Conservation (phyloP, 2,888 invertebrate species). For the Synergus japonicus region DNA sequence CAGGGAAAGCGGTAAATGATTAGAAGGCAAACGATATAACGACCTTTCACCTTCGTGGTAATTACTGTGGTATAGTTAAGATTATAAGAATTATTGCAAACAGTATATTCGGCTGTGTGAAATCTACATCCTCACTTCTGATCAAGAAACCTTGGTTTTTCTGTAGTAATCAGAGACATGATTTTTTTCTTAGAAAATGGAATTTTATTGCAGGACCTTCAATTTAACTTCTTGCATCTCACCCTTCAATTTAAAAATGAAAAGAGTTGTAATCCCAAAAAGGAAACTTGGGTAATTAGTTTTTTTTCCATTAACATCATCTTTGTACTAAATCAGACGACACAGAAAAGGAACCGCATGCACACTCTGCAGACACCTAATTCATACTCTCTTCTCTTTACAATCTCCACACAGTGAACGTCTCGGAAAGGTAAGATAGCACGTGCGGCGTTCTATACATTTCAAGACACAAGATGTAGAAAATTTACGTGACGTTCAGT, state of each 20-base stretch:
- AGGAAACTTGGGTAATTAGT: slow-evolving; percentile 9
- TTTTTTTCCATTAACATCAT: slow-evolving; percentile 1
- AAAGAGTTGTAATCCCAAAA: not conserved
- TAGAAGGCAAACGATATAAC: slow-evolving; percentile 41
- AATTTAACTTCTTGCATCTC: not conserved
- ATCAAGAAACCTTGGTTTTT: not conserved
- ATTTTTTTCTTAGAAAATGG: too few species aligned
- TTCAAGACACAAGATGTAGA: slow-evolving; percentile 46
- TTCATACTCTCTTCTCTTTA: slow-evolving; percentile 1
- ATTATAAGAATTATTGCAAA: slow-evolving; percentile 30
- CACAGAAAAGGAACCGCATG: slow-evolving; percentile 13
- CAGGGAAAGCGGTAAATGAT: slow-evolving; percentile 41
- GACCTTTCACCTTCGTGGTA: slow-evolving; percentile 39
- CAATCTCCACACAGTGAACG: slow-evolving; percentile 4
- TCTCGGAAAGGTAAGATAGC: slow-evolving; percentile 12
- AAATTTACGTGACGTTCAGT: slow-evolving; percentile 60
- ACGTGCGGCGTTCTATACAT: not conserved
- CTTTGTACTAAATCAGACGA: slow-evolving; percentile 1
- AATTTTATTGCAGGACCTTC: too few species aligned
- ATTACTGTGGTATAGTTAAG: slow-evolving; percentile 28
- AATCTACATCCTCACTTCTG: not conserved
- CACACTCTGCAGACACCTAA: not conserved
- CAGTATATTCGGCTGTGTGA: not conserved
- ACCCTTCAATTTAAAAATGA: not conserved
- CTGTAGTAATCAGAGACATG: too few species aligned